Evolutionary conservation across 2,113 vertebrate species (phyloP).

Genomic region (Laticauda colubrina): DNA sequence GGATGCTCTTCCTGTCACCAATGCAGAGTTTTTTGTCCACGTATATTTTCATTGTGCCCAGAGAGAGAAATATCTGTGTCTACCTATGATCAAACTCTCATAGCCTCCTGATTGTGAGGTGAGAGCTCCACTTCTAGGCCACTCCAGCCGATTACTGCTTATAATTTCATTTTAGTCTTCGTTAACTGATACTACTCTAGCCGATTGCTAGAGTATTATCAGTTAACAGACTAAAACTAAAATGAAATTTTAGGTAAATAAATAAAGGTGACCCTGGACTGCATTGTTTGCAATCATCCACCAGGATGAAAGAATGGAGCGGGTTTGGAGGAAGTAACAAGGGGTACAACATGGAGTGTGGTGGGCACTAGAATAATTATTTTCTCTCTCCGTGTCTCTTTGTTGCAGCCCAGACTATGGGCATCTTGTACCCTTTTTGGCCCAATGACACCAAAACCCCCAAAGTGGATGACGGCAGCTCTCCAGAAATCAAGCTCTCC

Average conservation of each 20-base stretch:
- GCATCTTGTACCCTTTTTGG: slow-evolving; percentile 83
- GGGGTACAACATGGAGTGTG: no score
- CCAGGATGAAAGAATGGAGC: not conserved
- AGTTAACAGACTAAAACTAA: not conserved
- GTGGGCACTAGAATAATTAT: not conserved
- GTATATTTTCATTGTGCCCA: no score
- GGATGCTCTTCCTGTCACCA: no score
- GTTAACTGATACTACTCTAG: not conserved
- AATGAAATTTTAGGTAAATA: not conserved
- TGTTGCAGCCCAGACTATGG: slow-evolving; percentile 74
- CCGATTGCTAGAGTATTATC: not conserved
- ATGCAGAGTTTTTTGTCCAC: no score
- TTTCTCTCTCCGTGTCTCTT: slow-evolving; percentile 26
- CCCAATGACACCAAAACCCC: slow-evolving; percentile 85
- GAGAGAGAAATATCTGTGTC: no score
- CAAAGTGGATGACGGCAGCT: slow-evolving; percentile 98
- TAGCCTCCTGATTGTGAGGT: no score
- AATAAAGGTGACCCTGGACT: not conserved
- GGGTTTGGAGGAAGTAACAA: rapidly evolving
- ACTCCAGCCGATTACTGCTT: no score
- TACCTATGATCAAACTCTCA: no score
- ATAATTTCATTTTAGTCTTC: no score
- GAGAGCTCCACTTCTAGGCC: no score
- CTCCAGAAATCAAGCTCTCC: slow-evolving; percentile 83
- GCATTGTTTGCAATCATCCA: not conserved